phyloP scores from a whole-genome alignment of 2,113 vertebrate species.

The Nannospalax galili region DNA sequence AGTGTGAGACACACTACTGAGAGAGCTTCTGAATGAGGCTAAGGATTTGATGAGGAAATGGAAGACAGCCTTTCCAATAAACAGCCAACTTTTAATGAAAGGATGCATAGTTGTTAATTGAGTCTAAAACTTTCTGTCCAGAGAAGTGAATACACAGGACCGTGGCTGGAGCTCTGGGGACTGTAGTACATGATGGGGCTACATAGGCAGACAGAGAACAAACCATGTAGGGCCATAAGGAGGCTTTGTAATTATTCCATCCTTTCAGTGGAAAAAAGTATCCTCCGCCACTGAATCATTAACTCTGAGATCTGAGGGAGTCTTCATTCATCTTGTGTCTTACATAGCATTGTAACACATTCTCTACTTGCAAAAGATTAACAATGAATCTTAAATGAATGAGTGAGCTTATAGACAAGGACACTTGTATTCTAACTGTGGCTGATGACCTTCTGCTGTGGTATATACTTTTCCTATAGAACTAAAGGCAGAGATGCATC shows the following conservation, averaged over 20 bases:
- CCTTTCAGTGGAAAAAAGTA: neutral
- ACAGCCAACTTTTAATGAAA: neutral
- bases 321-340: neutral
- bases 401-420: neutral
- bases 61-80: neutral
- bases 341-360: neutral
- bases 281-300: neutral
- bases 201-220: neutral
- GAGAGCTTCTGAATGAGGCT: neutral
- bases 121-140: neutral
- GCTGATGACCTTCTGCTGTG: neutral
- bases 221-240: accelerated
- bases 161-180: neutral
- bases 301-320: neutral
- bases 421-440: neutral
- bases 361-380: neutral
- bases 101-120: neutral
- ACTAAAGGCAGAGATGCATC: neutral
- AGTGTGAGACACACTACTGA: neutral
- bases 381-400: neutral
- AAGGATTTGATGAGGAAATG: neutral
- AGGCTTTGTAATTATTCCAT: neutral
- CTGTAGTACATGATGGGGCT: neutral
- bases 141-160: neutral
- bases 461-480: neutral